Percentiles rank a stretch among this genome's conserved stretches.
Conservation (phyloP, 1,140 invertebrate genomes). For the Bombus affinis region DNA sequence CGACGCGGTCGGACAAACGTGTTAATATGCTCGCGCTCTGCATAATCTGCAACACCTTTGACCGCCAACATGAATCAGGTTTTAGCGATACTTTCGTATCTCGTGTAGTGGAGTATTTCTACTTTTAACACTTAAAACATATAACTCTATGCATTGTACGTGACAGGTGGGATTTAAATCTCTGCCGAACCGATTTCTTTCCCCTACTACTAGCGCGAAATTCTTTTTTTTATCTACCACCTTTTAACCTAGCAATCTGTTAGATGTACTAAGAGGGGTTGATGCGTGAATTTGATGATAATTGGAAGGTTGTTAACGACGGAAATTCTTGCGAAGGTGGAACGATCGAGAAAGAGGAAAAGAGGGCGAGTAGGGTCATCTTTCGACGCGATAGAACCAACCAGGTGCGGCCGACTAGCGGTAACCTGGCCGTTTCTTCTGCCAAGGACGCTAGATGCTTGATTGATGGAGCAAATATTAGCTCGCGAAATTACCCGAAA, state of each 20-base stretch:
- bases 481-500: slow-evolving; percentile 19
- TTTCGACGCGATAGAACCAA: neutral
- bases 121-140: too few relatives aligned
- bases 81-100: too few relatives aligned
- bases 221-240: neutral
- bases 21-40: too few relatives aligned
- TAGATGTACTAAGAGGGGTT: neutral
- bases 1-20: too few relatives aligned
- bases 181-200: too few relatives aligned
- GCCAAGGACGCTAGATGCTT: slow-evolving; percentile 32
- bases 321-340: neutral
- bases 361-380: neutral
- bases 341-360: neutral
- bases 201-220: too few relatives aligned
- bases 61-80: too few relatives aligned
- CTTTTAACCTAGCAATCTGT: neutral
- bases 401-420: slow-evolving; percentile 12
- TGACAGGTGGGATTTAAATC: too few relatives aligned
- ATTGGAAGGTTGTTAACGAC: neutral
- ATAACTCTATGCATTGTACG: too few relatives aligned
- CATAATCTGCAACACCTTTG: too few relatives aligned
- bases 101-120: too few relatives aligned
- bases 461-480: slow-evolving; percentile 55
- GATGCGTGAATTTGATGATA: neutral
- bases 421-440: slow-evolving; percentile 7